Conservation (phyloP, 1,140 invertebrate genomes). For the Colletes latitarsis region DNA sequence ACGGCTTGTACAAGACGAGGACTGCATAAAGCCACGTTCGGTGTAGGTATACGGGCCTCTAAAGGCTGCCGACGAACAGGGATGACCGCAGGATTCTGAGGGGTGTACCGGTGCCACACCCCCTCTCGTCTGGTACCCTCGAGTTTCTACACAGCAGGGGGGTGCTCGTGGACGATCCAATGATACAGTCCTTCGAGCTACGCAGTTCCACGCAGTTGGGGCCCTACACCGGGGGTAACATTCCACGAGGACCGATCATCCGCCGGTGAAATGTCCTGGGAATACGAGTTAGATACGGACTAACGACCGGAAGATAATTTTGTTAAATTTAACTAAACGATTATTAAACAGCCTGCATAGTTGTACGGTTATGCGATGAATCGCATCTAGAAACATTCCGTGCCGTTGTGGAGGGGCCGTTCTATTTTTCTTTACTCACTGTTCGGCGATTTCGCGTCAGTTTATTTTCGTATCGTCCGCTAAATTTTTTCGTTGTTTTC, state of each 20-base stretch:
- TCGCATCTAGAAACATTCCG: too few species aligned
- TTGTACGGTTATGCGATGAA: too few species aligned
- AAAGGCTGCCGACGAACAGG: constrained; percentile 67
- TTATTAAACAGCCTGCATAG: too few species aligned
- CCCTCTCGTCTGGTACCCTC: constrained; percentile 51
- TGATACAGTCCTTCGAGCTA: constrained; percentile 51
- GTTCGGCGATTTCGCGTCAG: too few species aligned
- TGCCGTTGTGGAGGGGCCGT: too few species aligned
- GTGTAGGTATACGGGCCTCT: constrained; percentile 46
- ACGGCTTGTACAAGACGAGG: constrained; percentile 45
- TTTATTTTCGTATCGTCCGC: constrained; percentile 8
- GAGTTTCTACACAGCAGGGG: constrained; percentile 66
- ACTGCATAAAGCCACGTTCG: constrained; percentile 60
- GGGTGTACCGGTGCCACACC: constrained; percentile 61
- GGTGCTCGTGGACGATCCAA: constrained; percentile 49
- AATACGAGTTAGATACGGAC: background rate
- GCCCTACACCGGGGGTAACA: background rate
- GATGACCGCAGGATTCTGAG: constrained; percentile 68
- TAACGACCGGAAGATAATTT: too few species aligned
- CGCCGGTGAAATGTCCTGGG: background rate
- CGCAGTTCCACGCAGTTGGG: background rate
- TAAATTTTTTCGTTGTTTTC: constrained; percentile 36
- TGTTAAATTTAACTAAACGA: too few species aligned
- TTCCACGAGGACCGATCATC: constrained; percentile 21
- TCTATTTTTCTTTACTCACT: too few species aligned